phyloP scores from a whole-genome alignment of 1,140 invertebrate genomes.

The Schlechtendalia chinensis region DNA sequence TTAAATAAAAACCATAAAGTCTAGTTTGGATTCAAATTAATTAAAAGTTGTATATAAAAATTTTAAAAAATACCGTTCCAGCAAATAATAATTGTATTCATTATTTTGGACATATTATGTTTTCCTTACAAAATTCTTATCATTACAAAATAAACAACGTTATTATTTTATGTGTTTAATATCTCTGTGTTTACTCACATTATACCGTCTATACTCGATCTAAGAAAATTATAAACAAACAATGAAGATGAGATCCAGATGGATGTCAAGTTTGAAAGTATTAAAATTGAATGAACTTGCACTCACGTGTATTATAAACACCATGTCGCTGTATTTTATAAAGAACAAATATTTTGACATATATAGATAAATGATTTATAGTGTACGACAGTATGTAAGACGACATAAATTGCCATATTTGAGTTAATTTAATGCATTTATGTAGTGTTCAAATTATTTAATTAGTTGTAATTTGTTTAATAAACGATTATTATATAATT shows the following conservation, averaged over 20 bases:
- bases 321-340: not conserved
- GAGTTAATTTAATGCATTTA: too few species aligned
- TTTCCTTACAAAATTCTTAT: not conserved
- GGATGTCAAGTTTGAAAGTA: not conserved
- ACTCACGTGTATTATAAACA: not conserved
- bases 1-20: too few species aligned
- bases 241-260: slow-evolving; percentile 9
- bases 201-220: not conserved
- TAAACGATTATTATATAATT: too few species aligned
- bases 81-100: too few species aligned
- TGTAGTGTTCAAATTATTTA: too few species aligned
- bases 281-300: not conserved
- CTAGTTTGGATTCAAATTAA: too few species aligned
- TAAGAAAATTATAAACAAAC: slow-evolving; percentile 21
- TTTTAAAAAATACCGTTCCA: too few species aligned
- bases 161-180: not conserved
- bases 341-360: not conserved
- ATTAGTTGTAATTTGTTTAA: too few species aligned
- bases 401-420: too few species aligned
- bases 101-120: not conserved
- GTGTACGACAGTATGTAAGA: too few species aligned
- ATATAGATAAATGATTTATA: not conserved
- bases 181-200: not conserved
- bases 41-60: too few species aligned
- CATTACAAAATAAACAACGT: not conserved